These are phyloP conservation scores for Prunella himalayana DNA, from an alignment of 2,113 vertebrate genomes.

Conservation along the genomic window DNA sequence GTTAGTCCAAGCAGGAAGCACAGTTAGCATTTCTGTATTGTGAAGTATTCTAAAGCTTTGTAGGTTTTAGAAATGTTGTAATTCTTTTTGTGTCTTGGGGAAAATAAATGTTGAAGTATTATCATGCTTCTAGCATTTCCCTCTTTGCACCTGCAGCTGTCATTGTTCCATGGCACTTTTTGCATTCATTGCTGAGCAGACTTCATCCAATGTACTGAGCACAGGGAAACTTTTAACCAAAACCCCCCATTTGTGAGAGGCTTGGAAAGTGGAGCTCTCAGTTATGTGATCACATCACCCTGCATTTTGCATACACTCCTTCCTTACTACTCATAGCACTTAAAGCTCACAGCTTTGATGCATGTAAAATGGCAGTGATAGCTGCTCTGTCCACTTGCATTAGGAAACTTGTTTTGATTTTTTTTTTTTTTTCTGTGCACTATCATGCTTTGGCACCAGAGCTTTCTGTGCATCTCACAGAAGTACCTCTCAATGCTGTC, in stretches of 20 bases:
- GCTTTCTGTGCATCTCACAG: not conserved
- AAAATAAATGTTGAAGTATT: conserved; percentile 52
- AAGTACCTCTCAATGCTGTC: not conserved
- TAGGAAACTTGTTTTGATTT: not conserved
- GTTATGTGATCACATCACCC: not conserved
- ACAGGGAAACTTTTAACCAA: not conserved
- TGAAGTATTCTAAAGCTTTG: not conserved
- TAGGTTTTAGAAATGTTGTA: not conserved
- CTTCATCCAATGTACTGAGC: not conserved
- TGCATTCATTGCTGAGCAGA: not conserved
- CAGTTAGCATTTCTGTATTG: not conserved
- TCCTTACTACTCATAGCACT: not conserved
- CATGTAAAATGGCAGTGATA: rapidly evolving
- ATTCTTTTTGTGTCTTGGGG: not conserved
- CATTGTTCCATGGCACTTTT: not conserved
- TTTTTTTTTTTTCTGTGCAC: not conserved
- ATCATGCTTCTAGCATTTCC: not conserved
- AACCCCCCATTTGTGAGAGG: not conserved
- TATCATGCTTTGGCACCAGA: not conserved
- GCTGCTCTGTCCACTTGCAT: not conserved
- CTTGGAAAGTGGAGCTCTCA: not conserved
- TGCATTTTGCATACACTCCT: not conserved
- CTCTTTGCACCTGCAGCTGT: conserved; percentile 27
- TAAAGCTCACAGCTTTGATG: not conserved
- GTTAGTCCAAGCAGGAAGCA: not conserved